Conservation (phyloP, 1,140 invertebrate species). For the Rhyacophila brunnea region DNA sequence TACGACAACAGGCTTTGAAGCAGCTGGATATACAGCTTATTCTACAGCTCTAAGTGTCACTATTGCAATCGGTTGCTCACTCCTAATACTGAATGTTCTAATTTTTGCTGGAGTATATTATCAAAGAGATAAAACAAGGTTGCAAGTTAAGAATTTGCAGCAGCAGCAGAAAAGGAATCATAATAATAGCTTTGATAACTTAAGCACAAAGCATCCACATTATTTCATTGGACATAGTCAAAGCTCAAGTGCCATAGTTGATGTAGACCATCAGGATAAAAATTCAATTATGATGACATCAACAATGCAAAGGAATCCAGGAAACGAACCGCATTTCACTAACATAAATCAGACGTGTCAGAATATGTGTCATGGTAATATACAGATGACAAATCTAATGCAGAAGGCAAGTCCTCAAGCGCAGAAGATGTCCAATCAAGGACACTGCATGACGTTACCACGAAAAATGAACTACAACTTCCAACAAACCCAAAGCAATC, state of each 20-base stretch:
- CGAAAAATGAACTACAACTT: conserved; percentile 60
- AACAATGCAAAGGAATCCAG: conserved; percentile 44
- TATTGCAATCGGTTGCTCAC: conserved; percentile 83
- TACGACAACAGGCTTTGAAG: conserved; percentile 71
- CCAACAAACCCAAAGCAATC: conserved; percentile 44
- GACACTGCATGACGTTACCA: conserved; percentile 64
- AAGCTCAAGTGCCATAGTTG: conserved; percentile 73
- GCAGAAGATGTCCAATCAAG: conserved; percentile 48
- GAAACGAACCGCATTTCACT: conserved; percentile 52
- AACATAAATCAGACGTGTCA: conserved; percentile 46
- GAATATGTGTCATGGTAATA: conserved; percentile 60
- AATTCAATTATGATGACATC: conserved; percentile 64
- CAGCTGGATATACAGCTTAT: conserved; percentile 76
- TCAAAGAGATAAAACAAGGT: conserved; percentile 77
- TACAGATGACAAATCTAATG: conserved; percentile 58
- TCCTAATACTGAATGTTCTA: conserved; percentile 81
- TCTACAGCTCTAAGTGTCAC: conserved; percentile 82
- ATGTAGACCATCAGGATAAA: conserved; percentile 74
- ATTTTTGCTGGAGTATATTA: conserved; percentile 87
- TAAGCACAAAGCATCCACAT: conserved; percentile 64
- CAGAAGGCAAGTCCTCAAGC: conserved; percentile 60
- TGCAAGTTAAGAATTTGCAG: conserved; percentile 76
- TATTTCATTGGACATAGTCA: conserved; percentile 67
- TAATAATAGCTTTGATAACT: conserved; percentile 67
- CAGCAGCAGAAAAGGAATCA: conserved; percentile 68